Conservation (phyloP, 2,888 invertebrate genomes). For the Pheosia gnoma region DNA sequence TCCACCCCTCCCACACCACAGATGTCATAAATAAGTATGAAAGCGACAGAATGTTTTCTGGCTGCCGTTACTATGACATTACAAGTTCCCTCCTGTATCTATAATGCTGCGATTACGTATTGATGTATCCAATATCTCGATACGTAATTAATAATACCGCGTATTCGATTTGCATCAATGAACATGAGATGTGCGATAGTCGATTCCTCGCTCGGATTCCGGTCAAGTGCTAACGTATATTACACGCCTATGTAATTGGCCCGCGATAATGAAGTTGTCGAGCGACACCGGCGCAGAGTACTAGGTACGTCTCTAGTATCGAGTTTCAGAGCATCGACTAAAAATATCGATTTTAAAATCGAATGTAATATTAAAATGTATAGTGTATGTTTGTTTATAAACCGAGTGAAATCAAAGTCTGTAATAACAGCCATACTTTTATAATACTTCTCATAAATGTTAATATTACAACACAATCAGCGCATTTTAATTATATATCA, state of each 20-base stretch:
- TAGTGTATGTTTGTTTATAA: neutral
- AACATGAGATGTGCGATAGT: constrained; percentile 27
- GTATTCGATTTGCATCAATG: constrained; percentile 22
- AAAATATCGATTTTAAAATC: constrained; percentile 16
- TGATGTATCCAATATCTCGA: neutral
- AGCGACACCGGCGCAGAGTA: constrained; percentile 29
- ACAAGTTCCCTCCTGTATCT: neutral
- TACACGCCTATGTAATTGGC: constrained; percentile 57
- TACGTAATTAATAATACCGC: neutral
- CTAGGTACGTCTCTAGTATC: constrained; percentile 13
- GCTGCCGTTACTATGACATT: no score
- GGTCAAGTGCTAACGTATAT: constrained; percentile 56
- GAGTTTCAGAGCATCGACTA: constrained; percentile 19
- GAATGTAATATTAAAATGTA: neutral
- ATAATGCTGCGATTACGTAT: neutral
- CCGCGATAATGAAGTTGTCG: constrained; percentile 59
- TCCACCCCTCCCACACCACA: no score
- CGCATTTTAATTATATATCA: no score
- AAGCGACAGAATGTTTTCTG: no score
- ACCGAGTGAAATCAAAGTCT: no score
- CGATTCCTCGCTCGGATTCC: constrained; percentile 36
- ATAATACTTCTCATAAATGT: no score
- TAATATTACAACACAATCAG: no score
- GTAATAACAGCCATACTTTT: no score
- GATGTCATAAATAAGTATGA: no score